A percentile compares a stretch with the other conserved stretches of the same genome.
phyloP scores from a whole-genome alignment of 2,113 vertebrate genomes.

The Heterotilapia buettikoferi region DNA sequence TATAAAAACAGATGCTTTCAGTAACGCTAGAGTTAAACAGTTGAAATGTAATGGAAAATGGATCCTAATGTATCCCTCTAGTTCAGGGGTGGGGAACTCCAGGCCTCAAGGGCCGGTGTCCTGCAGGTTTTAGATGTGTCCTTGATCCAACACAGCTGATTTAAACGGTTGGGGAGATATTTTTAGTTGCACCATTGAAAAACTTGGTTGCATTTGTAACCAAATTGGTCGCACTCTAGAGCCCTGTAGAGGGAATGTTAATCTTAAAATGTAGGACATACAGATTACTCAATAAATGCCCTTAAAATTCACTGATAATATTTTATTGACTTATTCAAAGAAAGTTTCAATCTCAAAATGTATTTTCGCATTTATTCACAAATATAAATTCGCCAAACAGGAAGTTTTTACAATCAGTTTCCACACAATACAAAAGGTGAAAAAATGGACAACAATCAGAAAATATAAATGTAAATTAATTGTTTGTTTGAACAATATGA shows the following conservation, averaged over 20 bases:
- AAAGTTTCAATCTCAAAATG: background rate
- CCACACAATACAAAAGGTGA: background rate
- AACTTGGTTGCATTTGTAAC: background rate
- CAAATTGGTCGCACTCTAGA: background rate
- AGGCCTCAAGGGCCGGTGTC: background rate
- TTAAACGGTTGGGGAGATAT: fast-evolving
- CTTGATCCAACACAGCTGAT: background rate
- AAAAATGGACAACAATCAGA: background rate
- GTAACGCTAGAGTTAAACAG: background rate
- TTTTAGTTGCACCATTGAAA: background rate
- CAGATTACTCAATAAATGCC: background rate
- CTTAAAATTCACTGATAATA: background rate
- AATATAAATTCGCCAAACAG: background rate
- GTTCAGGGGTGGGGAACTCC: background rate
- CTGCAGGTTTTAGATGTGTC: fast-evolving
- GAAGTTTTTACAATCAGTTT: background rate
- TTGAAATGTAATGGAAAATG: background rate
- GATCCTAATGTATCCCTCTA: background rate
- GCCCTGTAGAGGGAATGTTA: background rate
- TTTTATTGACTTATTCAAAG: background rate
- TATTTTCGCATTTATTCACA: background rate
- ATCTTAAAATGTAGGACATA: background rate
- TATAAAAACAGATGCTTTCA: background rate
- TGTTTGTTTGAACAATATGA: background rate
- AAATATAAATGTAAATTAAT: background rate